Evolutionary conservation across 1,140 invertebrate species (phyloP), one percentile per base, ranked within the genome.

Genomic region (Pantala flavescens): DNA sequence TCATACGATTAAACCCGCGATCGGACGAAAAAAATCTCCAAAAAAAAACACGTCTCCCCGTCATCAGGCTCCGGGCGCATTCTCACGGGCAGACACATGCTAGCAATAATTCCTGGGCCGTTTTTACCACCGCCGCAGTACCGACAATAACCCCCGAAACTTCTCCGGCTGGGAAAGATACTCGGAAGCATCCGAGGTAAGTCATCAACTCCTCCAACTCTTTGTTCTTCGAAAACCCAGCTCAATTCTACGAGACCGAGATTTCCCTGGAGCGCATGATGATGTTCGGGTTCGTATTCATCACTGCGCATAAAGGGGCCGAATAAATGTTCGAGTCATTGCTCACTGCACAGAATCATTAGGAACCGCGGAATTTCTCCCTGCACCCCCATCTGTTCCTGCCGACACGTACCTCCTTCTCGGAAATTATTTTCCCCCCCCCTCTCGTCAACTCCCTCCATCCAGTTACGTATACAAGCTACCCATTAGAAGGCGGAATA

Each of bases 261-360:
- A 63, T 63, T 63, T 63, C 49, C 49, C 49, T 21, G 49, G 49
- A 63, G 49, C 49, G 12, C 49, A 63, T 63, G 49, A 63, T 63
- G 49, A 63, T 63, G 49, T 63, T 63, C 49, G 49, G 49, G 49
- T 63, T 63, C 49, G 49, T 63, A 63, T 63, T 63, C 49, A 63
- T 63, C 49, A 63, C 49, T 1, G 49, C 49, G 49, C 12, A 21
- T 63, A 63, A 63, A 63, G 49, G 49, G 49, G 2, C 49, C 49
- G n/a, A 63, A 63, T 63, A 63, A 63, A 63, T 63, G 49, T 12
- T 21, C 49, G 12, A 63, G 49, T 63, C 49, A 63, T 63, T 63
- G 49, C 49, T 63, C 49, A 63, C 49, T 63, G 49, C 49, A 63
- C 49, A 21, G 49, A 63, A 63, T 63, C 49, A 63, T 63, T 63